A percentile compares a stretch with the other conserved stretches of the same genome.
These are phyloP conservation scores for Philaenus spumarius DNA, from an alignment of 1,140 invertebrate species.

Conservation along the genomic window DNA sequence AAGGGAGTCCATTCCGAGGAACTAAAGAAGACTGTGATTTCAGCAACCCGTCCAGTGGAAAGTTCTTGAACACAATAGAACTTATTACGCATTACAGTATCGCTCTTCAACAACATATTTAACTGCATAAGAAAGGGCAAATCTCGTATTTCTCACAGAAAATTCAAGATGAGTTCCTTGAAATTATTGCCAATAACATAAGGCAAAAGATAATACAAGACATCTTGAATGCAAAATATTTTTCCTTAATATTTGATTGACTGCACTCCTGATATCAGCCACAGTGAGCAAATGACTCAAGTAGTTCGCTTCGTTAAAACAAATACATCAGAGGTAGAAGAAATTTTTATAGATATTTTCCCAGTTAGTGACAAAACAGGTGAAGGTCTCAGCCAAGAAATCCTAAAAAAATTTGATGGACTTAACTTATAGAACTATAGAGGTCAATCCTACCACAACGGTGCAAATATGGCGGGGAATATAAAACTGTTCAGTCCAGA, in stretches of 20 bases:
- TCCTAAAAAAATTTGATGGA: slow-evolving; percentile 11
- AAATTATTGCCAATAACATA: not conserved
- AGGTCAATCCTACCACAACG: slow-evolving; percentile 34
- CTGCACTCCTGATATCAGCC: not conserved
- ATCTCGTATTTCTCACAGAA: not conserved
- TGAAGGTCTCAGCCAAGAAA: not conserved
- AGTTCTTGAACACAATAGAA: not conserved
- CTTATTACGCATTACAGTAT: not conserved
- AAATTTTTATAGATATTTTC: not conserved
- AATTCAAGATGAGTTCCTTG: not conserved
- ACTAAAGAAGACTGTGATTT: not conserved
- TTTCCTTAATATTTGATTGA: not conserved
- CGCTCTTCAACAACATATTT: not conserved
- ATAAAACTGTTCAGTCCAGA: slow-evolving; percentile 29
- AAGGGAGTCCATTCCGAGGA: too few relatives aligned
- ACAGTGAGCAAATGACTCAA: not conserved
- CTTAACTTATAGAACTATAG: slow-evolving; percentile 26
- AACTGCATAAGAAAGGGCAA: not conserved
- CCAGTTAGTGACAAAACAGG: not conserved
- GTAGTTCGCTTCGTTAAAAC: not conserved
- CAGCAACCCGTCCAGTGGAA: not conserved
- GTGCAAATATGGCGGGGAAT: slow-evolving; percentile 31
- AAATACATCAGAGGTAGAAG: not conserved
- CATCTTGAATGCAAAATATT: not conserved
- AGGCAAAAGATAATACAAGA: not conserved